These are phyloP conservation scores for Pluvianellus socialis DNA, from an alignment of 2,113 vertebrate species.

Conservation along the genomic window DNA sequence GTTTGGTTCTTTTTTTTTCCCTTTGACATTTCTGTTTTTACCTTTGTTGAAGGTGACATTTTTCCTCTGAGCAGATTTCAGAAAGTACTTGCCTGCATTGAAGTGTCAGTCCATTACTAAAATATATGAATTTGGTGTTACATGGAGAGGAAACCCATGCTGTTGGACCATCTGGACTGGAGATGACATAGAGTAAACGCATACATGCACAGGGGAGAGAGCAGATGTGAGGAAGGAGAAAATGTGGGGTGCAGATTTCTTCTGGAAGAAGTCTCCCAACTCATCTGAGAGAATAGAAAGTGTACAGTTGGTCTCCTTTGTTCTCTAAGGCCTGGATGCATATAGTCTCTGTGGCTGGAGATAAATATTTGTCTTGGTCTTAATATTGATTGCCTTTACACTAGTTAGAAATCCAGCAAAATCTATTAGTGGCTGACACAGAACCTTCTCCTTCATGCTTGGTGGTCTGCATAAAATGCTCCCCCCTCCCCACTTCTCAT, in stretches of 20 bases:
- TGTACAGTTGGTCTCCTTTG: background rate
- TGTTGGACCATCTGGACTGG: background rate
- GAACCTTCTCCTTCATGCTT: background rate
- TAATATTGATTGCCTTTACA: background rate
- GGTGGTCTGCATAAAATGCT: background rate
- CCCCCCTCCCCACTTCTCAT: background rate
- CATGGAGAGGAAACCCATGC: background rate
- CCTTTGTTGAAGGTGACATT: background rate
- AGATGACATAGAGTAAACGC: background rate
- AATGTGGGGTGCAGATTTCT: background rate
- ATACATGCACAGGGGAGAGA: background rate
- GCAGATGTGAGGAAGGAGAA: background rate
- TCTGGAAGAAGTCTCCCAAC: background rate
- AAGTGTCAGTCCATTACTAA: background rate
- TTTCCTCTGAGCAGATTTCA: background rate
- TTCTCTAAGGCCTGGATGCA: background rate
- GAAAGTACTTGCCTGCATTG: background rate
- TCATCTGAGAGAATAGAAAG: background rate
- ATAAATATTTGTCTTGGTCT: background rate
- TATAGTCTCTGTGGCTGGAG: background rate
- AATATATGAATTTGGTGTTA: background rate
- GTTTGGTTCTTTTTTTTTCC: background rate
- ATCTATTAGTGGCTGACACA: background rate
- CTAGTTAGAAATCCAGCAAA: background rate
- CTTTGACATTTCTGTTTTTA: slow-evolving; percentile 19